Percentiles rank a stretch among this genome's conserved stretches.
Evolutionary conservation across 1,140 invertebrate species (phyloP).

Genomic region (Pogonognathellus flavescens): DNA sequence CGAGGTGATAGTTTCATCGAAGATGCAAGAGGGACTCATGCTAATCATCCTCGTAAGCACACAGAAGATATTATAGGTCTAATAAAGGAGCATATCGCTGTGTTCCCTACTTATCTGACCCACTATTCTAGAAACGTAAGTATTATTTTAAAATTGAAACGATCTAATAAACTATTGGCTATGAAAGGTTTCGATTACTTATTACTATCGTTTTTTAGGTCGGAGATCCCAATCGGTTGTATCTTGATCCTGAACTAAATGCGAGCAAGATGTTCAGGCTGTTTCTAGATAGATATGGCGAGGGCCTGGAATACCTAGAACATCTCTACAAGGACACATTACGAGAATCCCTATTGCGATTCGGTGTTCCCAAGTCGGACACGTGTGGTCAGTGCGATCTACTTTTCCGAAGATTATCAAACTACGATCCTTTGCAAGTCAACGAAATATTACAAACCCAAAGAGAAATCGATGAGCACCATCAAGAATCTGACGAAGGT

Average conservation of each 20-base stretch:
- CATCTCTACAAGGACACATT: not conserved
- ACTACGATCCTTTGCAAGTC: not conserved
- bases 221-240: not conserved
- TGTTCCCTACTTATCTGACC: not conserved
- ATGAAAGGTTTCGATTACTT: not conserved
- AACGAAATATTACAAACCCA: not conserved
- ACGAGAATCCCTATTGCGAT: not conserved
- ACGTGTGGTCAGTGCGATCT: not conserved
- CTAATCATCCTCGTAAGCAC: not conserved
- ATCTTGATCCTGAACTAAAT: not conserved
- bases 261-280: not conserved
- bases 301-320: not conserved
- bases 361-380: not conserved
- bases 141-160: too few relatives aligned
- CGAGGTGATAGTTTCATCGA: too few relatives aligned
- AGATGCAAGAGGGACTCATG: not conserved
- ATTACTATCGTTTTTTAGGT: too few relatives aligned
- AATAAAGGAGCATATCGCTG: not conserved
- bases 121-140: not conserved
- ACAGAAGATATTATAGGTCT: not conserved
- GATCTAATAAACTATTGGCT: too few relatives aligned
- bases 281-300: not conserved
- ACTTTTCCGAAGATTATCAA: not conserved
- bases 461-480: not conserved
- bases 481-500: not conserved